Base-by-base conservation (phyloP, 2,113 vertebrate genomes). In the Irena cyanogastra region DNA sequence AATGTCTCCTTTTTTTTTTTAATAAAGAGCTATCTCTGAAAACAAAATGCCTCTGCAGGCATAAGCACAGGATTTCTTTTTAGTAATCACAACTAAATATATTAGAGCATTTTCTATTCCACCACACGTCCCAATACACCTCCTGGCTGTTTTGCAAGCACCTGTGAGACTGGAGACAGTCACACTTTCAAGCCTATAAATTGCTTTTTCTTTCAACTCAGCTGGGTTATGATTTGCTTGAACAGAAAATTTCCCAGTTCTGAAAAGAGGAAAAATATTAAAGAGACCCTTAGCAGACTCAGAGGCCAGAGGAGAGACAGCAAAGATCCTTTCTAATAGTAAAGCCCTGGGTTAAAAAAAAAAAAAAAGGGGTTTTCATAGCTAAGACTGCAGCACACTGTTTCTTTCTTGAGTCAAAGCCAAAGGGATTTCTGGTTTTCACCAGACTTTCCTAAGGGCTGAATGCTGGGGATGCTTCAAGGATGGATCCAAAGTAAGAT, bases 61-160 rank as follows among this genome's bases (percentile, higher is more conserved):
- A 39, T 53, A 88, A 74, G 47, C 30, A 53, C 5, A 68, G 11
- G 26, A 87, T 80, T 80, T 76, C 54, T 52, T 65, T 37, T 81
- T 21, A 83, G 44, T 52, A 79, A 77, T 79, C 23, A 50, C 7
- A 87, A 31, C 9, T 83, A 45, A 80, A 87, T 54, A 83, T 93
- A 60, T 95, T 68, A 88, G 24, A 93, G 17, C 0, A 10, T 90
- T 93, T 94, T 89, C 72, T 68, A 12, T 89, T 91, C 68, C 60
- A 68, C 33, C 61, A 83, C 20, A 37, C 63, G 15, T 78, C 33
- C 53, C 64, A 78, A 2, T 42, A 83, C 75, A 68, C 39, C 54
- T 93, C 71, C 61, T 77, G 84, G 75, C 84, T 95, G 47, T 80
- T 93, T 45, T 90, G 91, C 82, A 53, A 93, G 64, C 60, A 86